phyloP scores from a whole-genome alignment of 2,888 invertebrate genomes.

The Drosophila flavopinicola region DNA sequence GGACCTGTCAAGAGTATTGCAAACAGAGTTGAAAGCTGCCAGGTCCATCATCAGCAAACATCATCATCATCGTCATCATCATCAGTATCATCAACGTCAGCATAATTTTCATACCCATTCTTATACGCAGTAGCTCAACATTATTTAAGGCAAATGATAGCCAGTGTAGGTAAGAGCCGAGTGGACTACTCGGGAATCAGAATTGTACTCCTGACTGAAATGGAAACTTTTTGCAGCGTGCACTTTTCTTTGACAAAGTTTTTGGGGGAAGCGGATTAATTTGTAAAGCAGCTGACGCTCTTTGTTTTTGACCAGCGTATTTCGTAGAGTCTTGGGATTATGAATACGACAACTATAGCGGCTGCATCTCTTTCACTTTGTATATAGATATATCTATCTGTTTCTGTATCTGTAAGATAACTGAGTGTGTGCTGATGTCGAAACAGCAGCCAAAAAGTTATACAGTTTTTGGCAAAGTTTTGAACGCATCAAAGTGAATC shows the following conservation, averaged over 20 bases:
- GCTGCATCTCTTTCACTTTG: constrained; percentile 27
- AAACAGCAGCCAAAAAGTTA: constrained; percentile 7
- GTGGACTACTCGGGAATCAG: too few species aligned
- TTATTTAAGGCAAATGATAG: constrained; percentile 32
- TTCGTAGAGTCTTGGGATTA: constrained; percentile 58
- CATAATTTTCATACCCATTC: constrained; percentile 13
- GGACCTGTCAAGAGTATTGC: constrained; percentile 74
- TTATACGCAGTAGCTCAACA: constrained; percentile 15
- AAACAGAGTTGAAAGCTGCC: constrained; percentile 55
- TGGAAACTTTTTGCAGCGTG: constrained; percentile 50
- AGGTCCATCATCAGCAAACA: constrained; percentile 44
- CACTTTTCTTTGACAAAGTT: constrained; percentile 54
- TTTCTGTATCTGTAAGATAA: not conserved
- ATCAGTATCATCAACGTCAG: constrained; percentile 20
- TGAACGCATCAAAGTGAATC: constrained; percentile 6
- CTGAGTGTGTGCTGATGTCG: not conserved
- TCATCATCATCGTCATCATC: constrained; percentile 11
- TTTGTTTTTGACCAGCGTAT: constrained; percentile 37
- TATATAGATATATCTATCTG: too few species aligned
- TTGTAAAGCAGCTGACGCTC: constrained; percentile 53
- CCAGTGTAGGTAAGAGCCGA: constrained; percentile 25
- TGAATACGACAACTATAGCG: constrained; percentile 47
- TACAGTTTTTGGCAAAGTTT: constrained; percentile 22
- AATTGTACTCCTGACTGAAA: constrained; percentile 19
- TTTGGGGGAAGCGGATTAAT: constrained; percentile 64